Conservation (phyloP, 2,113 vertebrate species). For the rat (Rattus norvegicus) region GRCr8 NC_086026.1:106999001-106999500, state of each 20-base stretch:
- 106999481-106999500: neutral
- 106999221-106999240: neutral
- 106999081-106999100: neutral
- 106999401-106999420: neutral
- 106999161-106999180: neutral
- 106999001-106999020: accelerated
- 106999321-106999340: neutral
- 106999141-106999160: neutral
- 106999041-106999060: neutral
- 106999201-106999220: neutral
- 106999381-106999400: neutral
- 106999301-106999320: no score
- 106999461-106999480: no score
- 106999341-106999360: neutral
- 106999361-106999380: neutral
- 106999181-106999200: neutral
- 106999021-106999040: neutral
- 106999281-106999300: neutral
- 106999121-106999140: neutral
- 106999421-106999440: accelerated
- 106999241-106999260: neutral
- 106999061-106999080: neutral
- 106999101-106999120: neutral
- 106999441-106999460: neutral
- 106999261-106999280: neutral